Evolutionary conservation across 2,888 invertebrate genomes (phyloP).

Genomic region (Drosophila barbarae): DNA sequence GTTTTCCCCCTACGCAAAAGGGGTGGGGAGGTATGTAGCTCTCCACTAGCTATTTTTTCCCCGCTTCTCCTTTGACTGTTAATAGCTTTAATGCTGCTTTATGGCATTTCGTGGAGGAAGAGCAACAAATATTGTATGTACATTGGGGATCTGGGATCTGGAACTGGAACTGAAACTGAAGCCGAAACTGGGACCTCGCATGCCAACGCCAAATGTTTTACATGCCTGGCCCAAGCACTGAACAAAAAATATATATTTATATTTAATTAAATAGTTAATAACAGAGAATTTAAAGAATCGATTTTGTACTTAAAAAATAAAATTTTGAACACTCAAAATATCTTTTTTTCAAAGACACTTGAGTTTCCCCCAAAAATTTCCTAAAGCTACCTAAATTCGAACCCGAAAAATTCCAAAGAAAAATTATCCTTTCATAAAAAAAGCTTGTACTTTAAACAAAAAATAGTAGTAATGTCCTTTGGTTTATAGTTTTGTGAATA

Average conservation of each 20-base stretch:
- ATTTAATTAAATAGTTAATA: no score
- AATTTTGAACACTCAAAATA: background rate
- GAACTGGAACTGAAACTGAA: slow-evolving; percentile 24
- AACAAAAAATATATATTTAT: background rate
- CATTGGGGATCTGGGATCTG: slow-evolving; percentile 12
- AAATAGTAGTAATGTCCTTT: no score
- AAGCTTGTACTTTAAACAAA: no score
- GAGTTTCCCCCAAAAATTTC: no score
- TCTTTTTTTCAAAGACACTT: background rate
- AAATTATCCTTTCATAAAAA: background rate
- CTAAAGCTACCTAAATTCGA: background rate
- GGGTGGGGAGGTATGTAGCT: background rate
- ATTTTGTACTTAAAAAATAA: background rate
- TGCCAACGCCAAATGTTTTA: slow-evolving; percentile 71
- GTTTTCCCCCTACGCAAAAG: slow-evolving; percentile 24
- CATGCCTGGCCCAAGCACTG: slow-evolving; percentile 55
- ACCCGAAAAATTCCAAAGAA: background rate
- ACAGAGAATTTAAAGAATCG: background rate
- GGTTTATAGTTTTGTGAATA: no score
- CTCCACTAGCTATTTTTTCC: slow-evolving; percentile 20
- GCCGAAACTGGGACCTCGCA: slow-evolving; percentile 56
- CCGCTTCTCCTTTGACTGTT: slow-evolving; percentile 53
- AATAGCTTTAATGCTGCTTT: slow-evolving; percentile 72
- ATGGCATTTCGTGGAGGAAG: slow-evolving; percentile 67
- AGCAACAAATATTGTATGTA: slow-evolving; percentile 31